phyloP scores from a whole-genome alignment of 2,797 vertebrate species.

The Urocyon cinereoargenteus region DNA sequence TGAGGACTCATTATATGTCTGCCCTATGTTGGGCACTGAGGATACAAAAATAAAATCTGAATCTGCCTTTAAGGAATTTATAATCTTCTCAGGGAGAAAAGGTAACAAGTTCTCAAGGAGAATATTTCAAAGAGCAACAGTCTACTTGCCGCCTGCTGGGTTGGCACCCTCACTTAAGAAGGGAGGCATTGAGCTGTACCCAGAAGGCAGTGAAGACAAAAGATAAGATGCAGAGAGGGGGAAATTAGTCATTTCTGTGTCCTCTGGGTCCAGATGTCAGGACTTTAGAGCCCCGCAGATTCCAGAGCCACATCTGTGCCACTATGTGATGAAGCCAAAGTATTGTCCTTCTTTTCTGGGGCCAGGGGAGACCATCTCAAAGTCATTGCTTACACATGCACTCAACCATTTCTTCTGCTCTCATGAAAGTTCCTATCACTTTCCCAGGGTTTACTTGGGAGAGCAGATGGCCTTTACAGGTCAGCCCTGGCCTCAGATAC shows the following conservation, averaged over 20 bases:
- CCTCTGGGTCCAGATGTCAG: background rate
- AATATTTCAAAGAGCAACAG: background rate
- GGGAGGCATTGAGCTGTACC: fast-evolving
- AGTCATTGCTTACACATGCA: fast-evolving
- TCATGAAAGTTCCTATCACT: background rate
- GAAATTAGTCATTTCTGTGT: background rate
- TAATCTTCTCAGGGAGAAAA: background rate
- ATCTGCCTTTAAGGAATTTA: background rate
- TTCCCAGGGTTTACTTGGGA: background rate
- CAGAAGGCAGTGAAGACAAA: too few relatives aligned
- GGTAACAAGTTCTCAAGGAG: background rate
- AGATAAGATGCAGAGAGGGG: too few relatives aligned
- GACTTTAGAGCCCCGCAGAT: background rate
- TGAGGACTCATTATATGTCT: background rate
- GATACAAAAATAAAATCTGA: background rate
- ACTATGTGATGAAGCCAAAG: background rate
- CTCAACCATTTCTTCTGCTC: background rate
- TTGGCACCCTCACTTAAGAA: fast-evolving
- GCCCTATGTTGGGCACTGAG: background rate
- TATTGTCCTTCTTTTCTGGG: background rate
- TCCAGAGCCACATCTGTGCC: too few relatives aligned
- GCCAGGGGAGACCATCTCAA: background rate
- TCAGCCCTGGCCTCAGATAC: background rate
- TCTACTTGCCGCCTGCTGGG: background rate
- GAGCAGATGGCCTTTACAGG: background rate